These are phyloP conservation scores for Grallaria varia DNA, from an alignment of 2,113 vertebrate species.

Conservation along the genomic window DNA sequence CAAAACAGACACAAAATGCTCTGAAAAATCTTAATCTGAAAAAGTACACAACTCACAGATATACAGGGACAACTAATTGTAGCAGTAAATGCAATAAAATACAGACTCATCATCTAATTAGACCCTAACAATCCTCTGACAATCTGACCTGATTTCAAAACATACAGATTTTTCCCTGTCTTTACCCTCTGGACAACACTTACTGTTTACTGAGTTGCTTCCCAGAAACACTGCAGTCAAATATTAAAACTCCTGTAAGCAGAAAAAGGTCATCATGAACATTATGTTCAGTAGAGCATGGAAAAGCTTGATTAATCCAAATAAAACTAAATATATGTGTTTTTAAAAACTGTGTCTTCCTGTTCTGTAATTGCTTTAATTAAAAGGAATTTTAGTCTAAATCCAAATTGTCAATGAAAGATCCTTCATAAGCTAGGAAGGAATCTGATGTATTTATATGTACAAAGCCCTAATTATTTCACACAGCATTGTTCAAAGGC, in stretches of 20 bases:
- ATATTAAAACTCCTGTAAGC: background rate
- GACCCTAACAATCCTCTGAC: background rate
- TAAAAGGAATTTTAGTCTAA: background rate
- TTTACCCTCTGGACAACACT: background rate
- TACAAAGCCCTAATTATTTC: background rate
- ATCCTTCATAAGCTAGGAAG: background rate
- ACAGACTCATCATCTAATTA: background rate
- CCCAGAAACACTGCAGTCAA: background rate
- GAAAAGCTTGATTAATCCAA: background rate
- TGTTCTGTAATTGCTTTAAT: background rate
- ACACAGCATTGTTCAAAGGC: background rate
- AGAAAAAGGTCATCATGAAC: background rate
- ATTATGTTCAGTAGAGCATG: background rate
- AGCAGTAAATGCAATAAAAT: background rate
- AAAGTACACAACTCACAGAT: background rate
- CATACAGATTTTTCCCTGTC: background rate
- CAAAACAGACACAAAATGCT: background rate
- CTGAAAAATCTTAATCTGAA: background rate
- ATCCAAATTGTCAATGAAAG: background rate
- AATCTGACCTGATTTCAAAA: background rate
- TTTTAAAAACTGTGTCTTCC: background rate
- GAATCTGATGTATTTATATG: background rate
- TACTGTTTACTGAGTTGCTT: background rate
- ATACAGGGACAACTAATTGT: background rate
- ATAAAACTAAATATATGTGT: background rate